Percentiles rank a stretch among this genome's conserved stretches.
Evolutionary conservation across 2,888 invertebrate genomes (phyloP).

Genomic region (Dendrolimus houi): DNA sequence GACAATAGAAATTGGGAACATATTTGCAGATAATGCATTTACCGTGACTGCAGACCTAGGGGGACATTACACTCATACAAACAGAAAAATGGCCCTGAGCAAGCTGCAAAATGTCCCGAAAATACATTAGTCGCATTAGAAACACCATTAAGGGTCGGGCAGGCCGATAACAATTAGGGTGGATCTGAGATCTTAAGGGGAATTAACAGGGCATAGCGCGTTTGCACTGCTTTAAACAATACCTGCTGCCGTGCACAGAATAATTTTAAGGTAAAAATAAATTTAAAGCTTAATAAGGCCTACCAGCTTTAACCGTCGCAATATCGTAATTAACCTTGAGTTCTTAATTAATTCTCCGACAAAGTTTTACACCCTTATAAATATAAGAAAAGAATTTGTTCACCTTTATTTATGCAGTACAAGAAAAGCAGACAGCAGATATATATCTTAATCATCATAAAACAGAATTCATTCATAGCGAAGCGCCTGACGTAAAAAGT

Average conservation of each 20-base stretch:
- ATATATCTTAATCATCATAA: constrained; percentile 36
- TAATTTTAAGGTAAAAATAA: constrained; percentile 1
- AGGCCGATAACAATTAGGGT: constrained; percentile 73
- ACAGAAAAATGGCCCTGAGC: constrained; percentile 71
- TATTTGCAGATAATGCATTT: constrained; percentile 73
- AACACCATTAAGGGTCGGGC: constrained; percentile 67
- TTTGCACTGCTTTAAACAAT: constrained; percentile 56
- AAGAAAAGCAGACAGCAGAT: constrained; percentile 26
- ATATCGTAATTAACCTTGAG: background rate
- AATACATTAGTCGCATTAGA: constrained; percentile 75
- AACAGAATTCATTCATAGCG: constrained; percentile 53
- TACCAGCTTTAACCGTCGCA: background rate
- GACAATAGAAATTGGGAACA: constrained; percentile 73
- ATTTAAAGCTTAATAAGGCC: background rate
- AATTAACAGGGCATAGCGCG: constrained; percentile 59
- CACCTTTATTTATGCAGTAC: constrained; percentile 9
- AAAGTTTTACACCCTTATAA: background rate
- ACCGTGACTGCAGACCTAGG: constrained; percentile 49
- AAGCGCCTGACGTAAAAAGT: constrained; percentile 52
- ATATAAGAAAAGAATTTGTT: constrained; percentile 3
- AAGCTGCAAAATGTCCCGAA: constrained; percentile 75
- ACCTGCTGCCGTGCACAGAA: constrained; percentile 6
- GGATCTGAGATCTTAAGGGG: constrained; percentile 65
- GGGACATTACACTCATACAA: constrained; percentile 57
- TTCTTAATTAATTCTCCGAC: background rate